These are phyloP conservation scores for Acropora yongei DNA, from an alignment of 64 coral and sea anemone species.

Conservation along the genomic window DNA sequence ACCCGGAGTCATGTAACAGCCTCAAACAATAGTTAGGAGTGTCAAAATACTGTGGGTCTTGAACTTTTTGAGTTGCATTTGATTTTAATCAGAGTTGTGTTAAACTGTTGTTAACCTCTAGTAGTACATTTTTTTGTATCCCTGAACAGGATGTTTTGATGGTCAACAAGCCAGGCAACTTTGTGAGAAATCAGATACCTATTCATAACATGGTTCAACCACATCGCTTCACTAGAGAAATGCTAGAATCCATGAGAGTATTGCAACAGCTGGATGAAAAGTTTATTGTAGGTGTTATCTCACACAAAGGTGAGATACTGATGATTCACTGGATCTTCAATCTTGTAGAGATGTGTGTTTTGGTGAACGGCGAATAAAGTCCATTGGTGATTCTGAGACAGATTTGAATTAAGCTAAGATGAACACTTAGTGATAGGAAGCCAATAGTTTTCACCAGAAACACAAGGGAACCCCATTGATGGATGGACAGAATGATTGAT, in stretches of 20 bases:
- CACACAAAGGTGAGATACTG: neutral
- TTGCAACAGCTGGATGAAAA: conserved; percentile 92
- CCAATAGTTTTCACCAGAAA: too few species aligned
- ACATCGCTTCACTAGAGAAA: conserved; percentile 83
- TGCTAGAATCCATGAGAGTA: conserved; percentile 73
- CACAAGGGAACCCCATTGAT: too few species aligned
- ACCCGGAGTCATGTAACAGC: too few species aligned
- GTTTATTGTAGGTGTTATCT: conserved; percentile 82
- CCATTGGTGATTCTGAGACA: too few species aligned
- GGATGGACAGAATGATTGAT: neutral
- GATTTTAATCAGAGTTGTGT: too few species aligned
- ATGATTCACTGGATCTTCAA: neutral
- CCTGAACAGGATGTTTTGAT: conserved; percentile 68
- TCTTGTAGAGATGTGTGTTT: neutral
- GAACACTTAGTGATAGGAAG: too few species aligned
- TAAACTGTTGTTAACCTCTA: too few species aligned
- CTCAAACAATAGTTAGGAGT: too few species aligned
- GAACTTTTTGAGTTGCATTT: too few species aligned
- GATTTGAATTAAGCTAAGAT: too few species aligned
- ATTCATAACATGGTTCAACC: conserved; percentile 70
- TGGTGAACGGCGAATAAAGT: too few species aligned
- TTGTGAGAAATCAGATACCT: conserved; percentile 40
- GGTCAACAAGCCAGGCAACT: conserved; percentile 46
- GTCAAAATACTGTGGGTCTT: too few species aligned
- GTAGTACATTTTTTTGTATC: neutral